Base-by-base conservation (phyloP, 2,113 vertebrate species). In the Boleophthalmus pectinirostris region DNA sequence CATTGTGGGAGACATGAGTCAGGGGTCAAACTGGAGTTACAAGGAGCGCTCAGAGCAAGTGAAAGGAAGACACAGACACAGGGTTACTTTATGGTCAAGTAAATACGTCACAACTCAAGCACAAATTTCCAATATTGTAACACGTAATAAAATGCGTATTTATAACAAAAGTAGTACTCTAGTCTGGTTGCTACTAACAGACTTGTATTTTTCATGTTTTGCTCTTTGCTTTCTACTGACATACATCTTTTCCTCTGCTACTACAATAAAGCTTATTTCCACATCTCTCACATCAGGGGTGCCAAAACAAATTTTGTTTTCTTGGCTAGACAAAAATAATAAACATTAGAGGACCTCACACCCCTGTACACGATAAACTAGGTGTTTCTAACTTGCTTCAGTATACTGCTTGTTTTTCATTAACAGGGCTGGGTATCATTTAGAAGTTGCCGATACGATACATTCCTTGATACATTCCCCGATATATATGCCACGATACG, bases 1-100 rank as follows among this genome's bases (percentile, higher is more conserved):
- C 87, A 87, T 76, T 78, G 88, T 85, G 80, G 90, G 87, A 90
- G 83, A 80, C 76, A 87, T 93, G 90, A 92, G 77, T 92, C 90
- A 91, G 56, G 80, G 90, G 90, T 92, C 84, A 86, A 70, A 21
- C 70, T 61, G 65, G 80, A 91, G 81, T 85, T 81, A 78, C 75
- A 84, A 47, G 64, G 43, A 46, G 7, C 85, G 86, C 79, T 64
- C 20, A 69, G 29, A 78, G 68, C 29, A 68, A 78, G 77, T 70
- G 38, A 57, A 43, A 80, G 56, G 82, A 80, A 80, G 63, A 45
- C 43, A 45, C 24, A 70, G 46, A 72, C 66, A 73, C 51, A 21
- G 67, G 65, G 81, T 79, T 33, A 66, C 61, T 24, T 73, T 72
- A 70, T 25, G 57, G 49, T 54, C 51, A 77, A 75, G 57, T 80